Evolutionary conservation across 1,140 invertebrate species (phyloP).

Genomic region (Eciton burchellii): DNA sequence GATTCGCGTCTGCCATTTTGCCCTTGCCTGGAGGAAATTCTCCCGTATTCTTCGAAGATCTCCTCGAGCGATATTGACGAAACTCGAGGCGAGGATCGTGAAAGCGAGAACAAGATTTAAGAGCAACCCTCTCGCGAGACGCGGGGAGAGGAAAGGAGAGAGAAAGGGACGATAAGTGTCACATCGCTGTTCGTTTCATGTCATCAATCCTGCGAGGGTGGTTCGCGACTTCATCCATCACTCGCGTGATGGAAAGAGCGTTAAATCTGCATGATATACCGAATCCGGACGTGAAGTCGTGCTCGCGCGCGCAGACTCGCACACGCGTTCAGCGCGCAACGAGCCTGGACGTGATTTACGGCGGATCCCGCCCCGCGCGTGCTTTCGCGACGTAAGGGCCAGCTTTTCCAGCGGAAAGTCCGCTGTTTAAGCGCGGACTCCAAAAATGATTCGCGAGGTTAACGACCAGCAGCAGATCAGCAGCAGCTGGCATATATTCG

Average conservation of each 20-base stretch:
- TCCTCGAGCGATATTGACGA: too few relatives aligned
- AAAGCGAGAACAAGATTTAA: too few relatives aligned
- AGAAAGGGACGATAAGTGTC: too few relatives aligned
- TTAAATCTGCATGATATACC: constrained; percentile 40
- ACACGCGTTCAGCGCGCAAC: not conserved
- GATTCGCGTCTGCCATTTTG: not conserved
- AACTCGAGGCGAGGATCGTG: too few relatives aligned
- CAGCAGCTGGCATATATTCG: constrained; percentile 68
- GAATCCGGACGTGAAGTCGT: constrained; percentile 16
- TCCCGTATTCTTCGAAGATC: too few relatives aligned
- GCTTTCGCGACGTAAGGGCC: not conserved
- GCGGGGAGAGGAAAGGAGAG: too few relatives aligned
- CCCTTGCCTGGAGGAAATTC: not conserved
- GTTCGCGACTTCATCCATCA: constrained; percentile 17
- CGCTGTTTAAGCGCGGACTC: constrained; percentile 47
- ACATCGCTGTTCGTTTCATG: not conserved
- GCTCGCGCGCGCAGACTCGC: not conserved
- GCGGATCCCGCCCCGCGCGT: constrained; percentile 30
- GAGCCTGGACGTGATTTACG: constrained; percentile 48
- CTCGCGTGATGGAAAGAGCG: not conserved
- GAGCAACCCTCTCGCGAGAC: too few relatives aligned
- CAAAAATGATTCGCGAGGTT: constrained; percentile 74
- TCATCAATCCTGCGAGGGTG: constrained; percentile 1
- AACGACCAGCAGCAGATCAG: constrained; percentile 74
- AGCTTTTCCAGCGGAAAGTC: constrained; percentile 51